A percentile compares a stretch with the other conserved stretches of the same genome.
Conservation (phyloP, 64 coral and sea anemone species). For the Actinia equina region DNA sequence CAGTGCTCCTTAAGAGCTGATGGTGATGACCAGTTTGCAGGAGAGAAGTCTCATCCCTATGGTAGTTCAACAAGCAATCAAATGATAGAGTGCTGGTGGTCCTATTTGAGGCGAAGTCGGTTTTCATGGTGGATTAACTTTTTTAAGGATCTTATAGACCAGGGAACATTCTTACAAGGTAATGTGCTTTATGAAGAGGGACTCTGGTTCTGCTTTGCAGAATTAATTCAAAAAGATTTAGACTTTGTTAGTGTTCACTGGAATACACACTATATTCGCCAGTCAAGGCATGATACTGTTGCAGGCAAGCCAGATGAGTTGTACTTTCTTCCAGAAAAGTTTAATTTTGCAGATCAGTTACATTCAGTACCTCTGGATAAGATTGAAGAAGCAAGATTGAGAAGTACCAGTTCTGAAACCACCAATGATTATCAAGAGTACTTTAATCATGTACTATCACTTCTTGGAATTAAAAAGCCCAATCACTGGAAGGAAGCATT, state of each 20-base stretch:
- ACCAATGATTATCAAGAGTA: slow-evolving; percentile 47
- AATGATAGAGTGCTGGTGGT: slow-evolving; percentile 40
- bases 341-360: slow-evolving; percentile 19
- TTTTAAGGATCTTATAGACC: slow-evolving; percentile 31
- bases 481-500: slow-evolving; percentile 52
- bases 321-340: slow-evolving; percentile 18
- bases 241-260: not conserved
- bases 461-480: slow-evolving; percentile 27
- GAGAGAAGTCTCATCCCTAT: slow-evolving; percentile 23
- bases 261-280: slow-evolving; percentile 5
- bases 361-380: slow-evolving; percentile 21
- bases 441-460: slow-evolving; percentile 51
- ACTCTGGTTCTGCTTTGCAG: slow-evolving; percentile 14
- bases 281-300: not conserved
- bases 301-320: not conserved
- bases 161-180: slow-evolving; percentile 37
- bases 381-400: slow-evolving; percentile 8
- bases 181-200: slow-evolving; percentile 14
- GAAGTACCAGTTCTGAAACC: slow-evolving; percentile 31
- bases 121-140: slow-evolving; percentile 45
- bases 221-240: slow-evolving; percentile 1
- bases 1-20: slow-evolving; percentile 29
- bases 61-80: slow-evolving; percentile 32
- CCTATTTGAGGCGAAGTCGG: no score
- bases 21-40: slow-evolving; percentile 37